Evolutionary conservation across 2,113 vertebrate genomes (phyloP).

Genomic region (Mesocricetus auratus): DNA sequence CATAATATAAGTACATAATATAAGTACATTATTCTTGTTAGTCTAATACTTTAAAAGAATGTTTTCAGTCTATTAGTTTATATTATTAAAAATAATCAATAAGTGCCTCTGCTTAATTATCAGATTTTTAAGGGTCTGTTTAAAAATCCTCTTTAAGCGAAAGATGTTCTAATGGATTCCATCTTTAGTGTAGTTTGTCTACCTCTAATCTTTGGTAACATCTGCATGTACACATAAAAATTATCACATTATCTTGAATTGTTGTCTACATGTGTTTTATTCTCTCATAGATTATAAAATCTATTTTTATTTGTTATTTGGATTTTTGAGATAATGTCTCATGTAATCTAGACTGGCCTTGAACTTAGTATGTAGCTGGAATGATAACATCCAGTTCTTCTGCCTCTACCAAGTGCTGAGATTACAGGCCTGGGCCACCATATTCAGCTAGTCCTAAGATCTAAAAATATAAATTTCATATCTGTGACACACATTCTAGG

Average conservation of each 20-base stretch:
- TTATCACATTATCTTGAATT: background rate
- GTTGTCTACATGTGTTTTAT: background rate
- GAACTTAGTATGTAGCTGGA: background rate
- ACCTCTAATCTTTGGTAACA: constrained; percentile 18
- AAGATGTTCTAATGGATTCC: background rate
- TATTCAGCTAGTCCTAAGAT: background rate
- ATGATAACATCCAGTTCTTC: background rate
- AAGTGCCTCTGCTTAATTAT: background rate
- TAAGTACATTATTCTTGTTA: background rate
- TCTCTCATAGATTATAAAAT: background rate
- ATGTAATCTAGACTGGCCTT: background rate
- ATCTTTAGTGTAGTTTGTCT: background rate
- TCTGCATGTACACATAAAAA: background rate
- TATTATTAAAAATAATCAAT: constrained; percentile 23
- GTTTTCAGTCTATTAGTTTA: background rate
- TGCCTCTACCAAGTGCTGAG: background rate
- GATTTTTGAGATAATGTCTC: background rate
- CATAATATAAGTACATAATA: too few species aligned
- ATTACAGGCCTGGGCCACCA: background rate
- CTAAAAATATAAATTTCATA: constrained; percentile 5
- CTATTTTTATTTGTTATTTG: background rate
- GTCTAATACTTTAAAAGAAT: constrained; percentile 1
- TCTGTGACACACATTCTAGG: background rate
- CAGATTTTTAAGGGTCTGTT: background rate
- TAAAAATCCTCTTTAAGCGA: background rate